These are phyloP conservation scores for Ibidorhyncha struthersii DNA, from an alignment of 2,113 vertebrate genomes.

Conservation along the genomic window DNA sequence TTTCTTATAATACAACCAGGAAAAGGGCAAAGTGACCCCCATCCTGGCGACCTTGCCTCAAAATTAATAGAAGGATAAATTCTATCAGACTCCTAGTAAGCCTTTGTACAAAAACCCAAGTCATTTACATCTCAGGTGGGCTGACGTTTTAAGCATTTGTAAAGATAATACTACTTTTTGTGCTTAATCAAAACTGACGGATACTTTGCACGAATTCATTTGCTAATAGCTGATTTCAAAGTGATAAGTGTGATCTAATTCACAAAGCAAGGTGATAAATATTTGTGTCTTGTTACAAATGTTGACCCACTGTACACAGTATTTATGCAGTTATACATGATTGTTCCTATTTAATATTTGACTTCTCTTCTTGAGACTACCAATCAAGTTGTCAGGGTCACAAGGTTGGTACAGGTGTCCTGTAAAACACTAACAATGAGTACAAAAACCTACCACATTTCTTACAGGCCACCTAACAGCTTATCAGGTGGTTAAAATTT, in stretches of 20 bases:
- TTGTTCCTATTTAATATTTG: not conserved
- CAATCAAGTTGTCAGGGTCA: not conserved
- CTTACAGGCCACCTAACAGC: not conserved
- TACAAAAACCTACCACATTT: not conserved
- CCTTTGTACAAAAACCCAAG: fast-evolving
- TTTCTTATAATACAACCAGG: not conserved
- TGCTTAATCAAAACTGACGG: not conserved
- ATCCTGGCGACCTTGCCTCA: not conserved
- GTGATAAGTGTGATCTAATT: not conserved
- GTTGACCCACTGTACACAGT: not conserved
- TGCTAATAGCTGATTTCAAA: not conserved
- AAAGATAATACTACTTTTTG: not conserved
- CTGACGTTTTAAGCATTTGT: not conserved
- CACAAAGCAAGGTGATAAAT: not conserved
- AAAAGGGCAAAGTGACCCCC: not conserved
- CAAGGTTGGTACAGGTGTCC: not conserved
- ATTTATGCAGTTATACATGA: not conserved
- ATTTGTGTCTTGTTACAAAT: not conserved
- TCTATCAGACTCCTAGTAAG: not conserved
- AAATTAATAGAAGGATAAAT: not conserved
- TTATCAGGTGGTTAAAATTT: not conserved
- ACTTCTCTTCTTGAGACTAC: not conserved
- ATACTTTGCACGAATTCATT: not conserved
- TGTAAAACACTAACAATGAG: not conserved
- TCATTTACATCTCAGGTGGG: not conserved